Evolutionary conservation across 2,797 vertebrate genomes (phyloP).

Genomic region (Mico argentatus): DNA sequence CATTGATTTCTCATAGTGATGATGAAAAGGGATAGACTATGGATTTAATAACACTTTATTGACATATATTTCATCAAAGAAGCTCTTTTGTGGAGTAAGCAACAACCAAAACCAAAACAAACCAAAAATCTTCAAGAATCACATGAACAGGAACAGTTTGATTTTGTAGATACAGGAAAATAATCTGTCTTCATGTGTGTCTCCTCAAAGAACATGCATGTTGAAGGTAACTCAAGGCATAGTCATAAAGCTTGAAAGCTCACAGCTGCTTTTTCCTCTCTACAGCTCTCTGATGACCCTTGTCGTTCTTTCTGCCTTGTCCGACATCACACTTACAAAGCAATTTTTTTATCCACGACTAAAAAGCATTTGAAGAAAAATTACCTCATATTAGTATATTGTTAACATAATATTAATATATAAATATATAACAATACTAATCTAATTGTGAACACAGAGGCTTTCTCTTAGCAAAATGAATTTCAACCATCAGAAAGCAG

Average conservation of each 20-base stretch:
- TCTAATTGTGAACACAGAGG: not conserved
- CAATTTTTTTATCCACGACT: not conserved
- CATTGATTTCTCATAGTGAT: not conserved
- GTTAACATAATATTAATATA: not conserved
- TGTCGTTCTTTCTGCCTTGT: not conserved
- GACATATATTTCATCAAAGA: not conserved
- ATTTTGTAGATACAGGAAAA: not conserved
- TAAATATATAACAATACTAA: not conserved
- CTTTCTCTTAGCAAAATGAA: not conserved
- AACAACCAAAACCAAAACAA: not conserved
- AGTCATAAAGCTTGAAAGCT: not conserved
- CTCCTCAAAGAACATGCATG: not conserved
- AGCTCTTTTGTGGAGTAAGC: slow-evolving; percentile 8
- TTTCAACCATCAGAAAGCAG: not conserved
- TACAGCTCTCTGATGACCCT: not conserved
- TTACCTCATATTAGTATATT: not conserved
- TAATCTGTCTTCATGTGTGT: not conserved
- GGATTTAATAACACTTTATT: not conserved
- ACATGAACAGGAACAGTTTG: not conserved
- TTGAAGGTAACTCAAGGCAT: not conserved
- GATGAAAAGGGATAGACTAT: not conserved
- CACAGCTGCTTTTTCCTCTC: not conserved
- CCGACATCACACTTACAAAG: not conserved
- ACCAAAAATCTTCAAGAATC: slow-evolving; percentile 10
- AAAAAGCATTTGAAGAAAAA: not conserved